Evolutionary conservation across 2,113 vertebrate genomes (phyloP), one percentile per base, ranked within the genome.

Genomic region (Chunga burmeisteri): DNA sequence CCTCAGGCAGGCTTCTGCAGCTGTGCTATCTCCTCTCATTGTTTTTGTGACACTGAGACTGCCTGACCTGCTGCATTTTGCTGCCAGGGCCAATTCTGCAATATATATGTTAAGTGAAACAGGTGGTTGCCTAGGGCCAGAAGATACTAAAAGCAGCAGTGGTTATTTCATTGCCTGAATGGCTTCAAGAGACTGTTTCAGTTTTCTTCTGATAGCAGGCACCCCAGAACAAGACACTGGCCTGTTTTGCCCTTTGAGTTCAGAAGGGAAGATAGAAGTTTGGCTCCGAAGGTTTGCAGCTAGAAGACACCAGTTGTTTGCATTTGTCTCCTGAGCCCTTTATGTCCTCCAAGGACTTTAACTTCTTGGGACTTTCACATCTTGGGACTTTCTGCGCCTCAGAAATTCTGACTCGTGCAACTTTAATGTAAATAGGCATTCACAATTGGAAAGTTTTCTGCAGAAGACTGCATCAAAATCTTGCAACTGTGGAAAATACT

Each of bases 121-220:
- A 97, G 96, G 91, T 97, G 97, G 84, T 14, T 91, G 95, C 97
- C 94, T 86, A 23, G 40, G 70, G 97, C 96, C 94, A 71, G 79
- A 65, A 80, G 88, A 90, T 91, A 96, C 87, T 95, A 93, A 96
- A 94, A 93, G 89, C 93, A 95, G 82, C 73, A 80, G 59, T 73
- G 88, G 83, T 93, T 91, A 70, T 84, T 95, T 94, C 91, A 74
- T 80, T 92, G 88, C 63, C n/a, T 89, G 73, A 95, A 89, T 80
- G 65, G 68, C 71, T 94, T 72, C 75, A 89, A 92, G 91, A 90
- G 67, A 18, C 59, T 65, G 22, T 53, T 86, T 53, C 44, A n/a
- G 65, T 49, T 83, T 81, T 65, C 52, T 59, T 47, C 44, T 38
- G 72, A 84, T 44, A 86, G 25, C 80, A 78, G 47, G 52, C 85